phyloP scores from a whole-genome alignment of 2,888 invertebrate genomes.

The Pegoplata infirma region DNA sequence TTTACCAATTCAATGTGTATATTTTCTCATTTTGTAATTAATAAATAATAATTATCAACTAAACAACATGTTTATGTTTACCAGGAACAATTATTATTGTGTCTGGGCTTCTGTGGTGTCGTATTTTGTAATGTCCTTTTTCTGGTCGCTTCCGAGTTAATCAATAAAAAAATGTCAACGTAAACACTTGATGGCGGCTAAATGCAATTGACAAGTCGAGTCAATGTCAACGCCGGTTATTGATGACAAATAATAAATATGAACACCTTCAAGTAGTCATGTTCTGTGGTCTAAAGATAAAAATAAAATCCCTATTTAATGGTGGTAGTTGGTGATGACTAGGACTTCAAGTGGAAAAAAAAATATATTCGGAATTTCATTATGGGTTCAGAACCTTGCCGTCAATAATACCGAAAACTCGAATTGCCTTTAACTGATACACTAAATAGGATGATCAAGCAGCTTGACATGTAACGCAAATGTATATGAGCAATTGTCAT shows the following conservation, averaged over 20 bases:
- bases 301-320: neutral
- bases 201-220: slow-evolving; percentile 31
- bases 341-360: no score
- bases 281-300: slow-evolving; percentile 14
- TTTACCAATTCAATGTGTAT: neutral
- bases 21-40: neutral
- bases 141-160: slow-evolving; percentile 1
- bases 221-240: slow-evolving; percentile 1
- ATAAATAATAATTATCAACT: slow-evolving; percentile 7
- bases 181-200: slow-evolving; percentile 41
- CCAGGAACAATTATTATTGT: slow-evolving; percentile 9
- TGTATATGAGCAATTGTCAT: no score
- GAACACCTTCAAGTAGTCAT: slow-evolving; percentile 31
- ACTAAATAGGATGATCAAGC: no score
- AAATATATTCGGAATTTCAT: no score
- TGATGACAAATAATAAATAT: slow-evolving; percentile 16
- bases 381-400: no score
- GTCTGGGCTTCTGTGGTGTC: slow-evolving; percentile 20
- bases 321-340: no score
- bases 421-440: no score
- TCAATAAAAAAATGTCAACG: slow-evolving; percentile 43
- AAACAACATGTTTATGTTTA: slow-evolving; percentile 28
- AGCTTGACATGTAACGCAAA: no score
- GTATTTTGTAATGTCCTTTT: slow-evolving; percentile 6
- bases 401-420: no score